A percentile compares a stretch with the other conserved stretches of the same genome.
Conservation (phyloP, 2,113 vertebrate species). For the Ondatra zibethicus region DNA sequence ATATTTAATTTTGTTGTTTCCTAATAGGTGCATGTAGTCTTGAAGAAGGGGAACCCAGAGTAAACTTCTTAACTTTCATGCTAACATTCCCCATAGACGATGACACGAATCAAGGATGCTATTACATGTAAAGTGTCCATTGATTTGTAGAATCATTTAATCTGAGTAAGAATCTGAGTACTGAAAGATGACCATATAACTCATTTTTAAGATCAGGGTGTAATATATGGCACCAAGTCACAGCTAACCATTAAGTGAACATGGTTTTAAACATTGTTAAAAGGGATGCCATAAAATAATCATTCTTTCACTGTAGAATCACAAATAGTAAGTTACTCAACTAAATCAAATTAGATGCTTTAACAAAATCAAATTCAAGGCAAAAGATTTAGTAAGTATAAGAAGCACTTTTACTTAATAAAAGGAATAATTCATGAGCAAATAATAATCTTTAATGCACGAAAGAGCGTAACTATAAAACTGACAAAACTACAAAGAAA, state of each 20-base stretch:
- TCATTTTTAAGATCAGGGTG: slow-evolving; percentile 63
- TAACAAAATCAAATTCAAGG: slow-evolving; percentile 61
- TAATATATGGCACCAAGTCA: slow-evolving; percentile 51
- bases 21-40: slow-evolving; percentile 37
- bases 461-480: slow-evolving; percentile 14
- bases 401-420: not conserved
- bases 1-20: slow-evolving; percentile 25
- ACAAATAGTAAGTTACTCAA: slow-evolving; percentile 47
- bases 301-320: slow-evolving; percentile 65
- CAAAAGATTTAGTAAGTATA: slow-evolving; percentile 1
- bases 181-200: slow-evolving; percentile 49
- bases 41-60: slow-evolving; percentile 8
- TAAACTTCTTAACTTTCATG: slow-evolving; percentile 16
- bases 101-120: not conserved
- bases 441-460: not conserved
- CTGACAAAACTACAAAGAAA: slow-evolving; percentile 41
- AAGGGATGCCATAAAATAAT: slow-evolving; percentile 57
- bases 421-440: not conserved
- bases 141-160: slow-evolving; percentile 61
- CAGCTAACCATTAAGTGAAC: slow-evolving; percentile 28
- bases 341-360: slow-evolving; percentile 47
- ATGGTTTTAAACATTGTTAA: slow-evolving; percentile 68
- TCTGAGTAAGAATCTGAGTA: slow-evolving; percentile 38
- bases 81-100: slow-evolving; percentile 20
- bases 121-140: slow-evolving; percentile 47